These are phyloP conservation scores for Trichechus manatus DNA, from an alignment of 2,113 vertebrate species.

Conservation along the genomic window DNA sequence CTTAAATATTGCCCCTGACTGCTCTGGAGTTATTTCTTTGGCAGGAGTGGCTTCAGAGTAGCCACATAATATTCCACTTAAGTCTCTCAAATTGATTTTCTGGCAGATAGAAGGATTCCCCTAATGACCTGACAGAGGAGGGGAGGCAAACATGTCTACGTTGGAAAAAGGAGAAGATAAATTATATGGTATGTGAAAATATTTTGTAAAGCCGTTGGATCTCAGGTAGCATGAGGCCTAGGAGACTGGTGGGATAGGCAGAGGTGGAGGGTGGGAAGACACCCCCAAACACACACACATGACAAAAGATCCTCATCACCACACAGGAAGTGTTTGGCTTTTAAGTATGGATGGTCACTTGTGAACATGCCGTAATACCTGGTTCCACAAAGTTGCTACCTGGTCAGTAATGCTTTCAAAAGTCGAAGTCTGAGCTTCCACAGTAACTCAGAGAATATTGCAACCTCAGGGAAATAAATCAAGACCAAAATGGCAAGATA, in stretches of 20 bases:
- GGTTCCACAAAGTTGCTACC: slow-evolving; percentile 55
- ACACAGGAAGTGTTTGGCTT: background rate
- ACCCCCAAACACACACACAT: background rate
- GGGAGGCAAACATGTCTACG: slow-evolving; percentile 30
- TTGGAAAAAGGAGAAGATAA: slow-evolving; percentile 44
- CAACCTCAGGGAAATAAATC: slow-evolving; percentile 83
- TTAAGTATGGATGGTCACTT: slow-evolving; percentile 6
- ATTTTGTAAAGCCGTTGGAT: slow-evolving; percentile 42
- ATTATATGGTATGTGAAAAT: slow-evolving; percentile 39
- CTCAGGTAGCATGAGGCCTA: background rate
- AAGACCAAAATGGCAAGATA: slow-evolving; percentile 79
- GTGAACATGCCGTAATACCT: slow-evolving; percentile 35
- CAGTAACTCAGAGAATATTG: slow-evolving; percentile 67
- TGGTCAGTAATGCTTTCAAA: slow-evolving; percentile 65
- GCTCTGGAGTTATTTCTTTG: slow-evolving; percentile 57
- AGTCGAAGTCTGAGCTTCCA: slow-evolving; percentile 65
- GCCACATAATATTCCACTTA: background rate
- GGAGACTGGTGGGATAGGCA: background rate
- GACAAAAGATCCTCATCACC: background rate
- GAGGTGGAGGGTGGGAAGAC: background rate
- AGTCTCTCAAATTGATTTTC: slow-evolving; percentile 59
- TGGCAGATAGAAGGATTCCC: slow-evolving; percentile 50
- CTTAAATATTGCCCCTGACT: slow-evolving; percentile 61
- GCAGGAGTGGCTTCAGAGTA: background rate
- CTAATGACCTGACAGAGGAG: slow-evolving; percentile 36